phyloP scores from a whole-genome alignment of 2,113 vertebrate species.

The Cavia aperea region DNA sequence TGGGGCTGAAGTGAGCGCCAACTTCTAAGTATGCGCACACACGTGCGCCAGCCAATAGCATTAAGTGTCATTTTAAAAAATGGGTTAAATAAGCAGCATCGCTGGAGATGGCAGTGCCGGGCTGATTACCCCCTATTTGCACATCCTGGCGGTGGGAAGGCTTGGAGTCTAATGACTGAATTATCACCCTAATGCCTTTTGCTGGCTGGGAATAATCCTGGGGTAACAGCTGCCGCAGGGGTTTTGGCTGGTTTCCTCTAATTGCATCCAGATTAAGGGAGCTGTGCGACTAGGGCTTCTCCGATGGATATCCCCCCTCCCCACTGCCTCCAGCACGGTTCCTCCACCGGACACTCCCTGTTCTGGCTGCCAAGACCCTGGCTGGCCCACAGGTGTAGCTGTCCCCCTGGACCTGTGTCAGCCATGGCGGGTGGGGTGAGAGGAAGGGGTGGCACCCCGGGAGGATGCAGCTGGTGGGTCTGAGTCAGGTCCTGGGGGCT shows the following conservation, averaged over 20 bases:
- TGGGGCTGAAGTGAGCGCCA: neutral
- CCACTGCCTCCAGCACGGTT: neutral
- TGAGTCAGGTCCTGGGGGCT: neutral
- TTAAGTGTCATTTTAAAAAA: slow-evolving; percentile 56
- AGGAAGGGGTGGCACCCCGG: neutral
- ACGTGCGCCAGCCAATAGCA: neutral
- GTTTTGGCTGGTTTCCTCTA: slow-evolving; percentile 40
- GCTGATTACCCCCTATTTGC: slow-evolving; percentile 41
- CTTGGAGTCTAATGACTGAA: slow-evolving; percentile 54
- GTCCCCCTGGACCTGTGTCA: neutral
- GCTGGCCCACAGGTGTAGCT: neutral
- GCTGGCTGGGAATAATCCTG: slow-evolving; percentile 44
- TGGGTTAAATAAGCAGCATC: slow-evolving; percentile 50
- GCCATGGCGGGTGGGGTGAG: neutral
- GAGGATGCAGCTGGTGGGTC: neutral
- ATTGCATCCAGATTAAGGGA: slow-evolving; percentile 49
- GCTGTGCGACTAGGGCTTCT: neutral
- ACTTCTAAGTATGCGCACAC: slow-evolving; percentile 2
- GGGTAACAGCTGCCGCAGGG: slow-evolving; percentile 58
- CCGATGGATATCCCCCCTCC: neutral
- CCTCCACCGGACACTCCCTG: neutral
- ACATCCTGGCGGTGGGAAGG: slow-evolving; percentile 63
- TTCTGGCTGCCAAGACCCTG: neutral
- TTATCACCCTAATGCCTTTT: slow-evolving; percentile 63
- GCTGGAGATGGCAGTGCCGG: neutral